phyloP scores from a whole-genome alignment of 2,797 vertebrate species.

The Neopelma chrysocephalum region DNA sequence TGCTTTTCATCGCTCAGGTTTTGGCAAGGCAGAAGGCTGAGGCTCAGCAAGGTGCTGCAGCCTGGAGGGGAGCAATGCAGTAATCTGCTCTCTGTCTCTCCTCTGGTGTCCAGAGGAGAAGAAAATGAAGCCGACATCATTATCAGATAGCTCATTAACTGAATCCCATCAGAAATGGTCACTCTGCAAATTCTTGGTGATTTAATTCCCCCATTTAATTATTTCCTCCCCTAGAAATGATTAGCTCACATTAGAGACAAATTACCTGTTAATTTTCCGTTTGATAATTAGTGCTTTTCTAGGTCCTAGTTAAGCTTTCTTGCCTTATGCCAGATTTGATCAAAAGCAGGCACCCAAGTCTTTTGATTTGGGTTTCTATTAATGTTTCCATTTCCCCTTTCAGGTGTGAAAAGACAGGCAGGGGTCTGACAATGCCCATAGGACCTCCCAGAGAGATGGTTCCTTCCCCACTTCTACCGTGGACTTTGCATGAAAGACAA shows the following conservation, averaged over 20 bases:
- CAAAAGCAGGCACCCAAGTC: not conserved
- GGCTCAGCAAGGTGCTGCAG: not conserved
- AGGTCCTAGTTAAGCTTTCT: not conserved
- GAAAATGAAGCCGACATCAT: not conserved
- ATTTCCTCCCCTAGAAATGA: not conserved
- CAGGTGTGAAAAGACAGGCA: accelerated
- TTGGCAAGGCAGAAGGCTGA: not conserved
- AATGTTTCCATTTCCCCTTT: not conserved
- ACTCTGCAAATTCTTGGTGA: not conserved
- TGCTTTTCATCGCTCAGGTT: not conserved
- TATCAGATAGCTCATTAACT: not conserved
- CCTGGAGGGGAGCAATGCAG: not conserved
- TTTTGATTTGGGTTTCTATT: not conserved
- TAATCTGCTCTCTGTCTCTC: not conserved
- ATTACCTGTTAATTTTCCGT: constrained; percentile 32
- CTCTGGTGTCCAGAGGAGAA: not conserved
- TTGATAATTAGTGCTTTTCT: not conserved
- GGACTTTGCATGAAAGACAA: not conserved
- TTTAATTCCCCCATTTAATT: constrained; percentile 39
- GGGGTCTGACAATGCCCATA: not conserved
- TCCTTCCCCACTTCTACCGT: not conserved
- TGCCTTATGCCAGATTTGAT: not conserved
- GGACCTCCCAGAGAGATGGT: not conserved
- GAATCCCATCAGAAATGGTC: constrained; percentile 24
- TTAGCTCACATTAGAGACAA: constrained; percentile 13